Evolutionary conservation across 2,797 vertebrate genomes (phyloP), one percentile per base, ranked within the genome.

Genomic region (Thripadectes ignobilis): DNA sequence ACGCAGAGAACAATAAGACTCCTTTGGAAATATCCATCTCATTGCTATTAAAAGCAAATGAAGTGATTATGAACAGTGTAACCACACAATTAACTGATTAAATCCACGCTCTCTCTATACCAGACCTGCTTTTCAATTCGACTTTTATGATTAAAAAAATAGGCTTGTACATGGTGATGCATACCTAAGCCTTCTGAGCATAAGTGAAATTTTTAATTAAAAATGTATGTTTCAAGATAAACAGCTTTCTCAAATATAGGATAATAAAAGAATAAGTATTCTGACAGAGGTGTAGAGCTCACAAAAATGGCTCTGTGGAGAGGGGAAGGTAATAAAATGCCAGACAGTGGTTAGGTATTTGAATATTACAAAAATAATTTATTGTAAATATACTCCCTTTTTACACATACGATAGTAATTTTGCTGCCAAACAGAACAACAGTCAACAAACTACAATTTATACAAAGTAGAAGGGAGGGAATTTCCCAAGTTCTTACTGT

Each of bases 11-110:
- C 86, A 94, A 91, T 74, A 61, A 88, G 38, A 92, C 80, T 96
- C 57, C 52, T 95, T 94, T 93, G 85, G 85, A 96, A 95, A 95
- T 90, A 95, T 90, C 93, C 77, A 88, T 88, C 91, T 93, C 93
- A 85, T 95, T 95, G 90, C 74, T 85, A 93, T 94, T 96, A 96
- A 94, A 95, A 96, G 73, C 80, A 96, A 95, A 95, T 94, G 89
- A 95, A 94, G 77, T 90, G 91, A 96, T 96, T 97, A 94, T 51
- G 69, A 95, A 77, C 71, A 79, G 38, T 71, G n/a, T 77, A 95
- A 94, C 88, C 69, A 49, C 73, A 91, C 88, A 90, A 96, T 95
- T 96, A 95, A 94, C 82, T 94, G 92, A 97, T 96, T 95, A 96
- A 97, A 97, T 73, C 41, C 66, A 76, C 30, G 55, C 66, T 92